These are phyloP conservation scores for Ciconia stormi DNA, from an alignment of 2,113 vertebrate species.

Conservation along the genomic window DNA sequence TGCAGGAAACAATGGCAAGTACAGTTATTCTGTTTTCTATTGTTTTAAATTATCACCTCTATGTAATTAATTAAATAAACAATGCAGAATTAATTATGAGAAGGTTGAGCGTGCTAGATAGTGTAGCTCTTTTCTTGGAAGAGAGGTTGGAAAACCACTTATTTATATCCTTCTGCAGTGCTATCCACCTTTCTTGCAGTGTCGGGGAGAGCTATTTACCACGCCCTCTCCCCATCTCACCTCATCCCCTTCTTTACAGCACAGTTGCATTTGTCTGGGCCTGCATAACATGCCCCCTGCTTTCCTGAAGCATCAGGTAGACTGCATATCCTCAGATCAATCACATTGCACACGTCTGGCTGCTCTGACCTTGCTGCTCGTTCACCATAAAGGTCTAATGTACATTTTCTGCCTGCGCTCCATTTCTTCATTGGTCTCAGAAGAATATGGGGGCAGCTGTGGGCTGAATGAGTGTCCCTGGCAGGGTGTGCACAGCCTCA, in stretches of 20 bases:
- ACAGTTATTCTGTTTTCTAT: background rate
- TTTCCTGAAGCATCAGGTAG: background rate
- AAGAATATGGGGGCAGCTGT: background rate
- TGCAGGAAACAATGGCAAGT: background rate
- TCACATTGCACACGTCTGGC: fast-evolving
- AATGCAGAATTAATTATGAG: background rate
- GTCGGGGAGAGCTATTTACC: background rate
- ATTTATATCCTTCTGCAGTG: background rate
- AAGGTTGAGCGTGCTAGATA: background rate
- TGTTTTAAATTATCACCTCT: background rate
- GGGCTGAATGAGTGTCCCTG: background rate
- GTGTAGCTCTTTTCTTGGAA: background rate
- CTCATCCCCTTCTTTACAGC: background rate
- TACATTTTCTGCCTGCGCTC: background rate
- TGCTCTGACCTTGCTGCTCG: background rate
- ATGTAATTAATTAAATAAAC: background rate
- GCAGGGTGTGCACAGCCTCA: background rate
- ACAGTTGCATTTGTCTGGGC: background rate
- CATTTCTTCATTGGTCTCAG: fast-evolving
- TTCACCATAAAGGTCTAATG: background rate
- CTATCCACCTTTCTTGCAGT: background rate
- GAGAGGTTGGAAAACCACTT: background rate
- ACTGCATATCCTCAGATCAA: background rate
- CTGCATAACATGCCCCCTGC: background rate
- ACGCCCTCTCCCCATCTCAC: background rate